Conservation (phyloP, 2,113 vertebrate species). For the Scolopax mira region DNA sequence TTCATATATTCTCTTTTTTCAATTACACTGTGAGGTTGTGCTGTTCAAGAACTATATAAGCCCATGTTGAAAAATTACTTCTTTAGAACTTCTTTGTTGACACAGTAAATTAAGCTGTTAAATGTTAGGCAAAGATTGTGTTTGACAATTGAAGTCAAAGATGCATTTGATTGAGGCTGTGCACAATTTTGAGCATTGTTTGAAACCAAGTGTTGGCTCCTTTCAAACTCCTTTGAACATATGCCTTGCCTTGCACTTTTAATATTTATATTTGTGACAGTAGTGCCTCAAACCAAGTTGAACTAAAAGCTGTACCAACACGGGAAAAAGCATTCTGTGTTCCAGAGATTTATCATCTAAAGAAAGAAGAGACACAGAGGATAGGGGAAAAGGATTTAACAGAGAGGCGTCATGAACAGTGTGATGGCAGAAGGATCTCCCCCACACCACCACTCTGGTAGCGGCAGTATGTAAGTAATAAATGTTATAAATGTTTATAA, state of each 20-base stretch:
- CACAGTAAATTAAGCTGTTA: background rate
- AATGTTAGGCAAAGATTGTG: background rate
- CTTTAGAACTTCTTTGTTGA: background rate
- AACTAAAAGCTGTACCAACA: background rate
- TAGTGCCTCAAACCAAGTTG: background rate
- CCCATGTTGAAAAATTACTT: background rate
- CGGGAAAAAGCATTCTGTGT: background rate
- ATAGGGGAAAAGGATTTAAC: background rate
- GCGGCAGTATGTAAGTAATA: background rate
- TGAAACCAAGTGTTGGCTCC: background rate
- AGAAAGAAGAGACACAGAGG: background rate
- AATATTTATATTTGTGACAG: background rate
- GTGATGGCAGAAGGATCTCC: background rate
- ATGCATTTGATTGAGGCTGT: background rate
- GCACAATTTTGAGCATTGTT: background rate
- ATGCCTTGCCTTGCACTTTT: background rate
- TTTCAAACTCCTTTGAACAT: background rate
- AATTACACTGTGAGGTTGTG: accelerated
- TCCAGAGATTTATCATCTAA: background rate
- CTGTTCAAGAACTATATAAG: background rate
- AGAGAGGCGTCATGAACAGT: background rate
- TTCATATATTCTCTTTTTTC: background rate
- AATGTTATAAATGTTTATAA: background rate
- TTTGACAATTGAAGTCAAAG: background rate
- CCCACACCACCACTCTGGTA: background rate